Percentiles rank a stretch among this genome's conserved stretches.
These are phyloP conservation scores for Karalla daura DNA, from an alignment of 2,797 vertebrate genomes.

Conservation along the genomic window DNA sequence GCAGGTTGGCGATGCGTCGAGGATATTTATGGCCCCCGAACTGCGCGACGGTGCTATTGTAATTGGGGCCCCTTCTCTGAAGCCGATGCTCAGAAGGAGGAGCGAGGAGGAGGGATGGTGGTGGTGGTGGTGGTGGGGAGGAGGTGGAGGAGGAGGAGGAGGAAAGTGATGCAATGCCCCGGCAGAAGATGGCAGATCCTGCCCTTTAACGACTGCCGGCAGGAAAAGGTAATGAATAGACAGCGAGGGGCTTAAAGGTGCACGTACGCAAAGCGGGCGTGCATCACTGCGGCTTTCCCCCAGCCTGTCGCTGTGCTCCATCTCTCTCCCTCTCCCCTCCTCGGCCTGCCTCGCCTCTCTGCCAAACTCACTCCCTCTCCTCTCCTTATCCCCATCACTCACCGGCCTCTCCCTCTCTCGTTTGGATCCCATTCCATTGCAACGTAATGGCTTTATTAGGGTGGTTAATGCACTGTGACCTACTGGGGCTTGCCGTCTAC, in stretches of 20 bases:
- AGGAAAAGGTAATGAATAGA: conserved; percentile 55
- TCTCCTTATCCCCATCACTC: conserved; percentile 61
- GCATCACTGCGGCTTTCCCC: conserved; percentile 42
- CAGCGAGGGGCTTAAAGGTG: conserved; percentile 32
- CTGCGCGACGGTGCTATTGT: conserved; percentile 37
- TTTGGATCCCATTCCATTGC: conserved; percentile 66
- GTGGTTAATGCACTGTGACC: conserved; percentile 80
- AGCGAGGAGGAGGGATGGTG: conserved; percentile 34
- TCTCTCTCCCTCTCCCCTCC: conserved; percentile 32
- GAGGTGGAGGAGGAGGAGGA: too few relatives aligned
- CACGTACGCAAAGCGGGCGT: conserved; percentile 27
- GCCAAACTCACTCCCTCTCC: conserved; percentile 46
- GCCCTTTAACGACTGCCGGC: conserved; percentile 47
- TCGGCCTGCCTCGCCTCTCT: conserved; percentile 30
- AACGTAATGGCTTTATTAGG: conserved; percentile 78
- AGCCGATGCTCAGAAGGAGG: conserved; percentile 47
- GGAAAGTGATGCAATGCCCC: conserved; percentile 46
- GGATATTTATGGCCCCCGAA: conserved; percentile 63
- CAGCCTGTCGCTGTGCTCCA: conserved; percentile 31
- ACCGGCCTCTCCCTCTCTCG: conserved; percentile 47
- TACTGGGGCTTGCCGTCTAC: conserved; percentile 60
- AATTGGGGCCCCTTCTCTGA: conserved; percentile 66
- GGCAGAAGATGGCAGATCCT: conserved; percentile 43
- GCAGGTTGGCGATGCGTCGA: conserved; percentile 55
- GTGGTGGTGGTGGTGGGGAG: too few relatives aligned